Base-by-base conservation (phyloP, 2,797 vertebrate genomes). In the Tenualosa ilisha region DNA sequence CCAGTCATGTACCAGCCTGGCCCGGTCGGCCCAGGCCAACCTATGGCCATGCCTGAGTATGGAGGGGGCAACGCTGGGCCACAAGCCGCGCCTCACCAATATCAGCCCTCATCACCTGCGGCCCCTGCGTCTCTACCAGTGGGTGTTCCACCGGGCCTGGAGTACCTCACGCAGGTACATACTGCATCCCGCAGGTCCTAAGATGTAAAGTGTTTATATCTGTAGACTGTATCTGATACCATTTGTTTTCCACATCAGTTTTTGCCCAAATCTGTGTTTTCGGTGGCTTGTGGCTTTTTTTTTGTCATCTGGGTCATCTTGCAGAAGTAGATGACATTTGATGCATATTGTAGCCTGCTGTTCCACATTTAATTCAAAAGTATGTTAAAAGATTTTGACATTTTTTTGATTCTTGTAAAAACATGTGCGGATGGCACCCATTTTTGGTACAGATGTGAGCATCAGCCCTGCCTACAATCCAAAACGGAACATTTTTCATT, bases 111-210 rank as follows among this genome's bases (percentile, higher is more conserved):
- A 84, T 92, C 56, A 37, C 89, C 3, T 26, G 12, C 15, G 12
- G 81, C 84, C 0, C 37, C 83, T 13, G 37, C 49, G 9, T 0
- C 50, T 22, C 84, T 88, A 87, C 65, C 94, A 0, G 91, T 94
- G 0, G 95, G 95, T 1, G 94, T 97, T n/a, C 97, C 96, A 1
- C 93, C 96, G 0, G 97, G 96, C 6, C 94, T 97, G 0, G 97
- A 97, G 86, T 97, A 97, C 89, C 95, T 97, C 82, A 91, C 94
- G 40, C 97, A 97, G 96, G 97, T 97, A 86, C 26, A 89, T 54
- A 65, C 31, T 50, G 31, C 43, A 59, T 17, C 12, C 13, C 11
- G 24, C 11, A 9, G 31, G 24, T 65, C 24, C 24, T 13, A 12
- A 65, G 63, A 3, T 31, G 63, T 31, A 65, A 15, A 5, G 40